Conservation (phyloP, 37 sponge, comb jelly and placozoan species). For the Geodia barretti region DNA sequence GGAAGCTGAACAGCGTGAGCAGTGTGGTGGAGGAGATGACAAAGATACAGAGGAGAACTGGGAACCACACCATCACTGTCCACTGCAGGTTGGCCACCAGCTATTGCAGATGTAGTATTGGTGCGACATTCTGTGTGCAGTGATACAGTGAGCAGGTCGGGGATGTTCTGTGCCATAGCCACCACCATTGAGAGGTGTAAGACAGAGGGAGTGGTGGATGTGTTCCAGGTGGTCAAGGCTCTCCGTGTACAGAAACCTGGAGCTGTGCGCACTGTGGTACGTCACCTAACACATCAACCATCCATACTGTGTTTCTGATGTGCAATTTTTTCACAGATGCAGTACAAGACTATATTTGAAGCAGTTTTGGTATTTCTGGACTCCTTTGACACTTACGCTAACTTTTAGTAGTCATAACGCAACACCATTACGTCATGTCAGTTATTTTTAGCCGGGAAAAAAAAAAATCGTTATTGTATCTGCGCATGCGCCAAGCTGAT, state of each 20-base stretch:
- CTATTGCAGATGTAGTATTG: background rate
- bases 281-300: background rate
- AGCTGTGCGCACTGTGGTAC: conserved; percentile 49
- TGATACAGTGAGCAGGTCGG: conserved; percentile 51
- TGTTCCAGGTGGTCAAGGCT: conserved; percentile 60
- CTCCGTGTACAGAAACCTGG: conserved; percentile 62
- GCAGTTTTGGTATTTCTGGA: conserved; percentile 38
- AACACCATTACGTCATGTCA: no score
- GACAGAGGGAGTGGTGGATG: conserved; percentile 65
- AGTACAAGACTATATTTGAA: conserved; percentile 32
- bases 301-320: background rate
- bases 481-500: no score
- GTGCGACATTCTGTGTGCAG: conserved; percentile 24
- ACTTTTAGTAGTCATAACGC: conserved; percentile 27
- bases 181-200: conserved; percentile 55
- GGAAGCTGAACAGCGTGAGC: conserved; percentile 10
- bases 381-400: conserved; percentile 57
- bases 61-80: conserved; percentile 48
- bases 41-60: conserved; percentile 57
- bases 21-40: conserved; percentile 43
- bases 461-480: no score
- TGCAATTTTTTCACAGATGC: background rate
- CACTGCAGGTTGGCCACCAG: conserved; percentile 43
- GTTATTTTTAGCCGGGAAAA: no score
- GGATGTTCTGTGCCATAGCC: conserved; percentile 55